These are phyloP conservation scores for Alosa alosa DNA, from an alignment of 2,113 vertebrate species.

Conservation along the genomic window DNA sequence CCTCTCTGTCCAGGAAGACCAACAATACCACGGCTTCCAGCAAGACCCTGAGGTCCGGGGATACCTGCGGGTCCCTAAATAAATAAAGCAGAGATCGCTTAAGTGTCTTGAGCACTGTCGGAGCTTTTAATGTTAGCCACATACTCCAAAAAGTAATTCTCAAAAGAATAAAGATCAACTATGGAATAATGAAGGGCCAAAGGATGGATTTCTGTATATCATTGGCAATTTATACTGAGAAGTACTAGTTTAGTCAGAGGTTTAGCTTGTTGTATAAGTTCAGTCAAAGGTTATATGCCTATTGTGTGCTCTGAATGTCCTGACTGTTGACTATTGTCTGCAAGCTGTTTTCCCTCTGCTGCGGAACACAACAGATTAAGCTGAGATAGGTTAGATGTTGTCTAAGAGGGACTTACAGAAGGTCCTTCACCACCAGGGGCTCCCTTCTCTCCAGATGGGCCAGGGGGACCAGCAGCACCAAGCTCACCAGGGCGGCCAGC, in stretches of 20 bases:
- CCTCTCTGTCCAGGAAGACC: slow-evolving; percentile 92
- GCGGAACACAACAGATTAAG: not conserved
- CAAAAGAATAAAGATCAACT: not conserved
- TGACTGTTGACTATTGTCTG: not conserved
- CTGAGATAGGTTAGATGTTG: slow-evolving; percentile 34
- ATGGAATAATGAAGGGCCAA: not conserved
- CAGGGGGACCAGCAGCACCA: slow-evolving; percentile 82
- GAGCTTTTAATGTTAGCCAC: not conserved
- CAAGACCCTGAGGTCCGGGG: slow-evolving; percentile 88
- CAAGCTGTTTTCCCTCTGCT: not conserved
- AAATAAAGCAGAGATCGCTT: not conserved
- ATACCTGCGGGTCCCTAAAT: slow-evolving; percentile 81
- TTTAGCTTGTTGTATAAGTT: not conserved
- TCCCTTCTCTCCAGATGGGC: slow-evolving; percentile 88
- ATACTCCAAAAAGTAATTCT: not conserved
- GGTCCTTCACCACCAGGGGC: slow-evolving; percentile 83
- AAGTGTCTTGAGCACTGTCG: not conserved
- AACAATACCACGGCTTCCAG: slow-evolving; percentile 88
- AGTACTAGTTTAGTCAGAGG: not conserved
- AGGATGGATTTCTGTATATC: not conserved
- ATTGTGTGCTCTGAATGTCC: no score
- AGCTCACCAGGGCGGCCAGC: slow-evolving; percentile 87
- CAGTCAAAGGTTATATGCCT: no score
- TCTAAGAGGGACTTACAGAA: slow-evolving; percentile 70
- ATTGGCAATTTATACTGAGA: not conserved